These are phyloP conservation scores for Synergus umbraculus DNA, from an alignment of 2,888 invertebrate species.

Conservation along the genomic window DNA sequence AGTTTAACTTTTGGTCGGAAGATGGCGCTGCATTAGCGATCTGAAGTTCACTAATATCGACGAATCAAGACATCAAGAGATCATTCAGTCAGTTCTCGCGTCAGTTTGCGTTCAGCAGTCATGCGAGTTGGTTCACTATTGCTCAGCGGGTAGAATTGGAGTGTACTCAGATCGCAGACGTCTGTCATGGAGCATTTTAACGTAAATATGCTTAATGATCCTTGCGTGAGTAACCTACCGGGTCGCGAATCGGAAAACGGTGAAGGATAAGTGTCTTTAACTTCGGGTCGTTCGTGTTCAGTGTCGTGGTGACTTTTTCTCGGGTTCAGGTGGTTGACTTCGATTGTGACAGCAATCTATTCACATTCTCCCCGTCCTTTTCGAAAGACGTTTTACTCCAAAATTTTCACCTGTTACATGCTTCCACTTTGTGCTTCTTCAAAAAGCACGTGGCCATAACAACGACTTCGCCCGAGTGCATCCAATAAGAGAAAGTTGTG, in stretches of 20 bases:
- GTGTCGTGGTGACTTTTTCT: conserved; percentile 39
- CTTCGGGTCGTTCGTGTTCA: neutral
- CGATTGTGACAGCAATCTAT: conserved; percentile 24
- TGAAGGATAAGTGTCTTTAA: conserved; percentile 45
- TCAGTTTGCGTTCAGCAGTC: conserved; percentile 49
- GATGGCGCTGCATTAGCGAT: neutral
- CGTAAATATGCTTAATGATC: conserved; percentile 42
- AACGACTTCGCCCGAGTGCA: neutral
- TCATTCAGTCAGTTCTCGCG: conserved; percentile 39
- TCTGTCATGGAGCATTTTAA: conserved; percentile 47
- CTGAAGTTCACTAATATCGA: neutral
- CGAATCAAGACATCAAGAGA: conserved; percentile 41
- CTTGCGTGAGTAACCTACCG: conserved; percentile 43
- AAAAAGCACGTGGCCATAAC: conserved; percentile 1
- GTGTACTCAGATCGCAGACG: conserved; percentile 47
- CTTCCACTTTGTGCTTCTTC: neutral
- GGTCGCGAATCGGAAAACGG: conserved; percentile 48
- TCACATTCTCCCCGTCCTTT: conserved; percentile 6
- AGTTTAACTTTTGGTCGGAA: too few relatives aligned
- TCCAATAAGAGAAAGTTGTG: neutral
- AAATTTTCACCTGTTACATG: neutral
- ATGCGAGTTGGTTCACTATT: conserved; percentile 49
- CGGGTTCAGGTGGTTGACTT: neutral
- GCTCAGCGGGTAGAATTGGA: conserved; percentile 44
- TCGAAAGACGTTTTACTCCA: neutral